Base-by-base conservation (phyloP, 1,140 invertebrate species). In the Plectus sambesii region DNA sequence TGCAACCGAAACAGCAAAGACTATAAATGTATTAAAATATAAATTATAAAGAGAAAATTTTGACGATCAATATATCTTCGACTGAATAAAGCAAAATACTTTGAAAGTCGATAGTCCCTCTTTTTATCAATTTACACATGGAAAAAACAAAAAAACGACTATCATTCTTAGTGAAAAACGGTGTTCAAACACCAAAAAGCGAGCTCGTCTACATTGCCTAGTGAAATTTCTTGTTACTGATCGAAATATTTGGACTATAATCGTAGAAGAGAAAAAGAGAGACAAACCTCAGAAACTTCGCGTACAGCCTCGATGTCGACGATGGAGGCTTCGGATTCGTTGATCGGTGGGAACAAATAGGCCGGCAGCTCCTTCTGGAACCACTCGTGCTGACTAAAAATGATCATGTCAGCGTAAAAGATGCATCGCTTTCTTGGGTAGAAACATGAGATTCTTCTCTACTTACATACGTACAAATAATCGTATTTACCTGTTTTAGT, bases 251-350 rank as follows among this genome's bases (percentile, higher is more conserved):
- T 35, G 20, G 43, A 36, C 39, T 33, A 36, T 49, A 46, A n/a
- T 22, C 17, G 29, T 15, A 2, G 15, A 22, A 9, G n/a, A n/a
- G n/a, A n/a, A n/a, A n/a, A n/a, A n/a, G n/a, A 49, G n/a, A 6
- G 38, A 54, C 66, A 61, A 69, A 79, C 78, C 61, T 82, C 78
- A 67, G 80, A 82, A 51, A 97, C 87, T 77, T 97, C 93, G 27
- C 78, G 74, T 5, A 99, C 82, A 5, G 90, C 92, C 60, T 96
- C 89, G 5, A 82, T 87, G 71, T 99, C 93, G 48, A 98, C 88
- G 15, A 97, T 86, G 53, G 89, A 93, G 40, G 88, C 87, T 76
- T 98, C 92, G 71, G 89, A 80, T 67, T 97, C 92, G 43, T 88
- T 84, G 24, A 87, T 82, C 2, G 87, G 87, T 12, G 93, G 94